Percentiles rank a stretch among this genome's conserved stretches.
Evolutionary conservation across 1,140 invertebrate genomes (phyloP).

Genomic region (Colletes gigas): DNA sequence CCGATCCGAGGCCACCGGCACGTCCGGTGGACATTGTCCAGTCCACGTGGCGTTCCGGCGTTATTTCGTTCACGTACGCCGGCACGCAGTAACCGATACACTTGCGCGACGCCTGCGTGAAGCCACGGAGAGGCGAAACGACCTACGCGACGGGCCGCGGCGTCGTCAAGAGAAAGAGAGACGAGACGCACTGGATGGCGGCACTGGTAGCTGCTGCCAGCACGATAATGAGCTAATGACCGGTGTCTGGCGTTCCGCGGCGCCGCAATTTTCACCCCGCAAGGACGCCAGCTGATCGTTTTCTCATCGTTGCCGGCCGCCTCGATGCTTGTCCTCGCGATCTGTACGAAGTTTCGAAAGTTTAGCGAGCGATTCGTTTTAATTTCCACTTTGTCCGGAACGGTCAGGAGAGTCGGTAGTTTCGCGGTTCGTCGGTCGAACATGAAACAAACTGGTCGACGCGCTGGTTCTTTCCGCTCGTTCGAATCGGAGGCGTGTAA

Average conservation of each 20-base stretch:
- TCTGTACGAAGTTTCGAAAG: no score
- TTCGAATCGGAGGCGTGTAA: neutral
- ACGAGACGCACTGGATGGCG: conserved; percentile 12
- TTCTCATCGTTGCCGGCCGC: neutral
- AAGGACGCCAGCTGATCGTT: conserved; percentile 45
- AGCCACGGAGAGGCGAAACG: conserved; percentile 12
- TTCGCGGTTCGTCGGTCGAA: neutral
- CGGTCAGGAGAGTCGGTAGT: no score
- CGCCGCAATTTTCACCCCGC: conserved; percentile 57
- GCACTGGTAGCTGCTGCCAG: conserved; percentile 37
- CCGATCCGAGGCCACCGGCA: neutral
- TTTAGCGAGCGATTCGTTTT: no score
- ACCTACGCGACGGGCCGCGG: neutral
- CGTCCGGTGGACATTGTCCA: neutral
- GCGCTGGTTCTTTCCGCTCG: neutral
- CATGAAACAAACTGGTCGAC: neutral
- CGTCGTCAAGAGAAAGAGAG: neutral
- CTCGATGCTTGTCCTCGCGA: neutral
- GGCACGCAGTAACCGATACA: conserved; percentile 43
- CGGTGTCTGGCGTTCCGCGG: conserved; percentile 50
- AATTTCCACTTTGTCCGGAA: no score
- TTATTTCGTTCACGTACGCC: conserved; percentile 47
- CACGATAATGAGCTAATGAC: conserved; percentile 60
- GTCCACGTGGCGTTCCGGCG: conserved; percentile 21
- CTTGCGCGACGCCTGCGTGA: conserved; percentile 47